phyloP scores from a whole-genome alignment of 2,888 invertebrate species.

The Aleiodes alternator region DNA sequence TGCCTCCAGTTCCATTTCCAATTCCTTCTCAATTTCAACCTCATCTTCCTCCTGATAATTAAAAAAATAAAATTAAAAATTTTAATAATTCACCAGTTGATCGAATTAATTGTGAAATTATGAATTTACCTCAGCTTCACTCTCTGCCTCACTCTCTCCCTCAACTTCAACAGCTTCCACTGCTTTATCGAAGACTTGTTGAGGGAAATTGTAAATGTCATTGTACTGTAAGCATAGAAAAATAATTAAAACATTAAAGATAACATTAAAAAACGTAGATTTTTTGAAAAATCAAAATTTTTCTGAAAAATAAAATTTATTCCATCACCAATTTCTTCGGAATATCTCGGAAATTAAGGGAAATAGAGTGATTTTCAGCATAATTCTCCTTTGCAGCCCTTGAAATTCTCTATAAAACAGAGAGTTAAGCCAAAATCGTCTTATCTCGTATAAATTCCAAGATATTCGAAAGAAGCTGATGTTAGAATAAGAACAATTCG shows the following conservation, averaged over 20 bases:
- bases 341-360: too few relatives aligned
- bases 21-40: constrained; percentile 81
- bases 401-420: too few relatives aligned
- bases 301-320: background rate
- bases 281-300: background rate
- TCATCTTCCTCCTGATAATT: constrained; percentile 79
- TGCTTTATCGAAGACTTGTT: constrained; percentile 95
- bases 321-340: background rate
- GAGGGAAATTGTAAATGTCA: constrained; percentile 98
- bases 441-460: too few relatives aligned
- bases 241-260: constrained; percentile 40
- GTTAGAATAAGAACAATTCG: too few relatives aligned
- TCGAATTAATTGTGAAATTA: background rate
- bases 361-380: too few relatives aligned
- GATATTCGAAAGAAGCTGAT: too few relatives aligned
- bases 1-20: constrained; percentile 78
- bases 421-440: too few relatives aligned
- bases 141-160: constrained; percentile 82
- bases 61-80: constrained; percentile 3
- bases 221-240: constrained; percentile 84
- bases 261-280: background rate
- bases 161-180: constrained; percentile 91
- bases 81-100: background rate
- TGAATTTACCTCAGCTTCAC: constrained; percentile 79
- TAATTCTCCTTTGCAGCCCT: too few relatives aligned